Conservation (phyloP, 2,888 invertebrate species). For the Rhimphoctona megacephalus region DNA sequence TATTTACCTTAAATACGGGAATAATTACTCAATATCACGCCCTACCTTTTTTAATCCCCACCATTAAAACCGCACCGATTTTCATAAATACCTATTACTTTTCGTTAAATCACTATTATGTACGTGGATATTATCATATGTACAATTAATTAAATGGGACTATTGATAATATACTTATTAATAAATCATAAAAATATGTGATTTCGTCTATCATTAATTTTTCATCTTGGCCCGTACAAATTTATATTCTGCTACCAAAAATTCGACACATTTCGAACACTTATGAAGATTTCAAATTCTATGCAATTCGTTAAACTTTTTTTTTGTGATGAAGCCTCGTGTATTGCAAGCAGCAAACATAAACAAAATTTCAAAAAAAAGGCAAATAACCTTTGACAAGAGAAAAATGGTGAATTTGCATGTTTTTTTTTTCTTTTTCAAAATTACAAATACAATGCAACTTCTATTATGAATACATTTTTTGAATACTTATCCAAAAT, state of each 20-base stretch:
- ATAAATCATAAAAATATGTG: constrained; percentile 33
- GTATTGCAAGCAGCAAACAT: too few species aligned
- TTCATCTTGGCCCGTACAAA: not conserved
- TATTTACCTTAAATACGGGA: constrained; percentile 19
- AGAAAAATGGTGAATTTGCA: too few species aligned
- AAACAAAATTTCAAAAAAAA: too few species aligned
- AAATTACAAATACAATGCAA: too few species aligned
- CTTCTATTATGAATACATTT: too few species aligned
- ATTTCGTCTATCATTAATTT: not conserved
- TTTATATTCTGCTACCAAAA: not conserved
- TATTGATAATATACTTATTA: constrained; percentile 40
- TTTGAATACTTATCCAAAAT: too few species aligned
- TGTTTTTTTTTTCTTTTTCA: too few species aligned
- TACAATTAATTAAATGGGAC: constrained; percentile 21
- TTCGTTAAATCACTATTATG: constrained; percentile 29
- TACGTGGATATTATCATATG: constrained; percentile 29
- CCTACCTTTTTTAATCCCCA: not conserved
- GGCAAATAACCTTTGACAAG: too few species aligned
- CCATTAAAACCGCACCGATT: not conserved
- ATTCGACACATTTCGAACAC: too few species aligned
- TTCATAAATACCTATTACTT: constrained; percentile 33
- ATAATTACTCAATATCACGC: constrained; percentile 19
- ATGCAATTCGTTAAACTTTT: too few species aligned
- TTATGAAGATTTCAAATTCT: too few species aligned
- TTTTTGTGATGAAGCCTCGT: too few species aligned